Evolutionary conservation across 92 coral and sea anemone species (phyloP).

Genomic region (Bergia sp.): DNA sequence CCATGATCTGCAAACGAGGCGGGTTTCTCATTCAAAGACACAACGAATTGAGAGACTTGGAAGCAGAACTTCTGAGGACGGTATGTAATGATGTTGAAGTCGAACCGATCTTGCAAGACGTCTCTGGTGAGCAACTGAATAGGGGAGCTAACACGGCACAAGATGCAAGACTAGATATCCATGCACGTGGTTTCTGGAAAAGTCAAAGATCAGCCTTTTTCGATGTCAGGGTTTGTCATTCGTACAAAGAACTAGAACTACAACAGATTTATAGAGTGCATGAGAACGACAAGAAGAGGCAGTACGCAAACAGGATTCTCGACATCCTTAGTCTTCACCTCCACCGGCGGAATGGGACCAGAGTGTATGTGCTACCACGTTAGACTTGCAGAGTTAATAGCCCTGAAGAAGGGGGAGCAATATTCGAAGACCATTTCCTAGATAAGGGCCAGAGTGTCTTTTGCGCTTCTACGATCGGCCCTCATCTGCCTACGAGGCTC

Average conservation of each 20-base stretch:
- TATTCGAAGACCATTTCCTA: no score
- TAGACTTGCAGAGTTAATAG: no score
- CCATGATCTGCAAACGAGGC: not conserved
- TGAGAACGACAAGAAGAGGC: constrained; percentile 58
- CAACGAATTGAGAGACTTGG: no score
- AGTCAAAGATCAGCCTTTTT: not conserved
- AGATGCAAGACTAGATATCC: constrained; percentile 53
- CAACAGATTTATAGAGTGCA: constrained; percentile 54
- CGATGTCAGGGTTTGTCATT: no score
- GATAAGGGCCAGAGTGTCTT: no score
- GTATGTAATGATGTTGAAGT: constrained; percentile 40
- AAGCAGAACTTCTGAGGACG: constrained; percentile 6
- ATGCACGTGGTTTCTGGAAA: constrained; percentile 51
- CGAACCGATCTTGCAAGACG: constrained; percentile 39
- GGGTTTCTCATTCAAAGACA: not conserved
- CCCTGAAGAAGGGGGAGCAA: no score
- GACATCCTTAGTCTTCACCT: not conserved
- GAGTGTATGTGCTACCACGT: no score
- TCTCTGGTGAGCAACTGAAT: constrained; percentile 52
- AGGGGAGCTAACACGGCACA: constrained; percentile 55
- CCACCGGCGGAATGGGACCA: no score
- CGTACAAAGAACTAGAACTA: constrained; percentile 37
- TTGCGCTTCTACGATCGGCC: no score
- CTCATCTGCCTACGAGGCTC: no score
- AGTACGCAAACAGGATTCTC: constrained; percentile 10